phyloP scores from a whole-genome alignment of 2,888 invertebrate genomes.

The Acronicta alni region DNA sequence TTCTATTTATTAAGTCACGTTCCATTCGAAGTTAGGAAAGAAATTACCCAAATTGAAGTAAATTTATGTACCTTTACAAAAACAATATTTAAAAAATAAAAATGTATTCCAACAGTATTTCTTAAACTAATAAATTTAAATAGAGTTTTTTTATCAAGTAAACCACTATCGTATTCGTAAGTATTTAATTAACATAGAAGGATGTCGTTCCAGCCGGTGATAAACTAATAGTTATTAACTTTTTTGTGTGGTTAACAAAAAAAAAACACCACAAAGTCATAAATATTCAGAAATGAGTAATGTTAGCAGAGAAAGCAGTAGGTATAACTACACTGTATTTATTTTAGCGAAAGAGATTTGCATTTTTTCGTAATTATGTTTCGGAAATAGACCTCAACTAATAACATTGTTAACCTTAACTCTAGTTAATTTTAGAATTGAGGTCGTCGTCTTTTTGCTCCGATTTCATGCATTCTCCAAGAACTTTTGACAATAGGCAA shows the following conservation, averaged over 20 bases:
- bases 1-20: no score
- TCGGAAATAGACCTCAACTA: constrained; percentile 54
- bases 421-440: constrained; percentile 24
- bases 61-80: no score
- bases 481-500: background rate
- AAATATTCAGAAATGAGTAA: constrained; percentile 37
- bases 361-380: constrained; percentile 42
- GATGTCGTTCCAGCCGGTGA: background rate
- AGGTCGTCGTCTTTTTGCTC: constrained; percentile 13
- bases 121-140: no score
- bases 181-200: background rate
- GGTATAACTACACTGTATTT: constrained; percentile 26
- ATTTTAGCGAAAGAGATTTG: constrained; percentile 43
- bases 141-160: no score
- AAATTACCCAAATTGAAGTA: no score
- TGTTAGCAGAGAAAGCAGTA: constrained; percentile 45
- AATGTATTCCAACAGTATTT: no score
- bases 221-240: constrained; percentile 6
- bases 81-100: no score
- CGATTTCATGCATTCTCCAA: constrained; percentile 4
- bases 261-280: constrained; percentile 10
- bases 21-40: no score
- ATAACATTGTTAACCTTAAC: constrained; percentile 49
- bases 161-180: no score
- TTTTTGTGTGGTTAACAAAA: constrained; percentile 1